Percentiles rank a stretch among this genome's conserved stretches.
Conservation (phyloP, 1,140 invertebrate genomes). For the Camponotus vicinus region DNA sequence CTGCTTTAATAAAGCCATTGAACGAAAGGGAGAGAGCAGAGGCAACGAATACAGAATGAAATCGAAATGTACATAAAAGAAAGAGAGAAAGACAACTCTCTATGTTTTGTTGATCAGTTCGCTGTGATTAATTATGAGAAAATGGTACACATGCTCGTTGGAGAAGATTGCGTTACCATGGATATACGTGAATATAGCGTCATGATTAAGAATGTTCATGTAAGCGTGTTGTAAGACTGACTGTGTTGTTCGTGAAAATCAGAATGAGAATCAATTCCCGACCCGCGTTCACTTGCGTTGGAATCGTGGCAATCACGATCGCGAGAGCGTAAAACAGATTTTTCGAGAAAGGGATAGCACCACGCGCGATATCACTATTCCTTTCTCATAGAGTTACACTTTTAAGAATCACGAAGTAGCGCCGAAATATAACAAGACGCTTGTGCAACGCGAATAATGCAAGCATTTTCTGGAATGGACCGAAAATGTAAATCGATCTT, state of each 20-base stretch:
- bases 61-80: neutral
- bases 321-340: neutral
- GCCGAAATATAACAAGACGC: neutral
- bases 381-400: neutral
- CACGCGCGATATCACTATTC: neutral
- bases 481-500: neutral
- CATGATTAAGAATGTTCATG: neutral
- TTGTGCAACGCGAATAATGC: neutral
- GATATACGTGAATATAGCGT: neutral
- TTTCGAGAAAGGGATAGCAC: neutral
- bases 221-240: conserved; percentile 4
- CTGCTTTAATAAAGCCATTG: neutral
- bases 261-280: neutral
- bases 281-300: neutral
- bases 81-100: neutral
- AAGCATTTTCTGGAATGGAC: neutral
- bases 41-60: neutral
- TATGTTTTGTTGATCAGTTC: neutral
- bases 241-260: neutral
- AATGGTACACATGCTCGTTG: neutral
- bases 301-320: neutral
- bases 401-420: neutral
- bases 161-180: conserved; percentile 1
- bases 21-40: conserved; percentile 17
- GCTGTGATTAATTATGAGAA: conserved; percentile 17